Conservation (phyloP, 2,113 vertebrate genomes). For the Plectropomus leopardus region DNA sequence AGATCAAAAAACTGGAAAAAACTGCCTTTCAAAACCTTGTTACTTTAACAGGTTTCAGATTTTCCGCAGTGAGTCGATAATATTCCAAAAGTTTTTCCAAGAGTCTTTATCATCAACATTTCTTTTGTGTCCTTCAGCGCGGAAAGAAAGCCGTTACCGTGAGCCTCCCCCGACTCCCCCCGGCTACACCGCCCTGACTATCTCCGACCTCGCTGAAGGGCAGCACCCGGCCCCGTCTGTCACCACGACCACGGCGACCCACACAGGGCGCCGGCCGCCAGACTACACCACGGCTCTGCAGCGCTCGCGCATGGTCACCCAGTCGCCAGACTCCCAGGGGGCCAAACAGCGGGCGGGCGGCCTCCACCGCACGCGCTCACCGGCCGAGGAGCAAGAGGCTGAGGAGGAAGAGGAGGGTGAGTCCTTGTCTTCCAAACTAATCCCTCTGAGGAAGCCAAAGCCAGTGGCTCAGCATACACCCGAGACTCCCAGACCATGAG, state of each 20-base stretch:
- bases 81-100: background rate
- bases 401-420: constrained; percentile 94
- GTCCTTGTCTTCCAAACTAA: constrained; percentile 87
- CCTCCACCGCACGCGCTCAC: constrained; percentile 73
- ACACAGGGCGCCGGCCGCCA: constrained; percentile 91
- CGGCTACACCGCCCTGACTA: constrained; percentile 94
- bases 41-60: too few relatives aligned
- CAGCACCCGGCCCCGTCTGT: constrained; percentile 70
- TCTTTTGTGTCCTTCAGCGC: constrained; percentile 79
- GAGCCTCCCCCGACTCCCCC: constrained; percentile 97
- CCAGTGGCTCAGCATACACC: constrained; percentile 77
- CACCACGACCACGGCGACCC: constrained; percentile 50
- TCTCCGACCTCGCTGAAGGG: constrained; percentile 91
- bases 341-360: constrained; percentile 70
- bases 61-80: too few relatives aligned
- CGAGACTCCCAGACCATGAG: constrained; percentile 82
- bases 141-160: constrained; percentile 95
- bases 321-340: constrained; percentile 87
- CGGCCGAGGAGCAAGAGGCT: constrained; percentile 68
- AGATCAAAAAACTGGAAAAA: too few relatives aligned
- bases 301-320: constrained; percentile 94
- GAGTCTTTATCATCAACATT: background rate
- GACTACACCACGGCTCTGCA: constrained; percentile 98
- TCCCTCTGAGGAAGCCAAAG: constrained; percentile 85
- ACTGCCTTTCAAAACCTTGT: too few relatives aligned